These are phyloP conservation scores for Brachyhypopomus gauderio DNA, from an alignment of 2,113 vertebrate genomes.

Conservation along the genomic window DNA sequence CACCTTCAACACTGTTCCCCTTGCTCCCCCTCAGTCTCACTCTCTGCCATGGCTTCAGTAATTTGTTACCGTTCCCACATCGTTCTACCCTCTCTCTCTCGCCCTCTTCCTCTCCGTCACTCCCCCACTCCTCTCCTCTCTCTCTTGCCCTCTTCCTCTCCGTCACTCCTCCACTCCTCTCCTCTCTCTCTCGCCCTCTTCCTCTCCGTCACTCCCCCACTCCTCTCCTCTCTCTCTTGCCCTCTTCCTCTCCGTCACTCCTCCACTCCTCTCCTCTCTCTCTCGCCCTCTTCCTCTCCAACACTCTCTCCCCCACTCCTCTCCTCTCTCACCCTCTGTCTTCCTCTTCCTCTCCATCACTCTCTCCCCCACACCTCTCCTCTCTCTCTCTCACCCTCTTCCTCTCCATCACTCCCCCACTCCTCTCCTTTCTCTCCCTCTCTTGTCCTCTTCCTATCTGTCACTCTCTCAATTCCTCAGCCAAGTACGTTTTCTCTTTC, in stretches of 20 bases:
- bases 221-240: too few species aligned
- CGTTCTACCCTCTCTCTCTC: background rate
- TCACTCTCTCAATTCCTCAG: background rate
- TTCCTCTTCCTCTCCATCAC: background rate
- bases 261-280: too few species aligned
- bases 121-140: too few species aligned
- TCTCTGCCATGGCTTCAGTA: background rate
- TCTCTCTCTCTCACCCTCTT: background rate
- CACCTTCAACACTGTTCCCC: too few species aligned
- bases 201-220: too few species aligned
- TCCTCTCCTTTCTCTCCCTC: background rate
- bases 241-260: too few species aligned
- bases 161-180: too few species aligned
- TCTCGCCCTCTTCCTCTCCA: too few species aligned
- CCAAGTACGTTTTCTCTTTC: background rate
- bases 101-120: too few species aligned
- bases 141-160: too few species aligned
- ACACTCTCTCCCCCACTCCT: too few species aligned
- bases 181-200: too few species aligned
- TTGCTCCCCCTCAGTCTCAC: background rate
- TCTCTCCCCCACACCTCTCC: background rate
- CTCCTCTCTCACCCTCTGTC: background rate
- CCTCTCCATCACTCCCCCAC: background rate
- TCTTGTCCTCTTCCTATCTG: background rate
- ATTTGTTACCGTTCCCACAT: constrained; percentile 20